A percentile compares a stretch with the other conserved stretches of the same genome.
Conservation (phyloP, 1,140 invertebrate species). For the Camponotus pennsylvanicus region DNA sequence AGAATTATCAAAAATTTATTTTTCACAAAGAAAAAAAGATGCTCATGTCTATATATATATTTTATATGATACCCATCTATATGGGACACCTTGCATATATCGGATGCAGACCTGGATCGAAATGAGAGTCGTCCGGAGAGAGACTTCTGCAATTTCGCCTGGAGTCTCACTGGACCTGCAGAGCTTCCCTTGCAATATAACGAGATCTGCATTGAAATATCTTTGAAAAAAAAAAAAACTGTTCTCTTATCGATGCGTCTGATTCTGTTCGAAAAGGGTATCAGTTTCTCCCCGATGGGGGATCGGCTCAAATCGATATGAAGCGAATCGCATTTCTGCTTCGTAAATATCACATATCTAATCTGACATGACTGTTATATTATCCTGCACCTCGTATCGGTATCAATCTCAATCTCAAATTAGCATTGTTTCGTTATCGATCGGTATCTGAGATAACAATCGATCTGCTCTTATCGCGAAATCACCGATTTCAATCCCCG, state of each 20-base stretch:
- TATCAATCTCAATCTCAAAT: background rate
- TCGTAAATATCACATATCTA: constrained; percentile 18
- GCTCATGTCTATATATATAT: constrained; percentile 1
- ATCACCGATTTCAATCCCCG: background rate
- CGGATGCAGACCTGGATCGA: background rate
- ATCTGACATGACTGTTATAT: no score
- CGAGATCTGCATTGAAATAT: background rate
- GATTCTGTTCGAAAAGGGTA: background rate
- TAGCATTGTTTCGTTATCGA: background rate
- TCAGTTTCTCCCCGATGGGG: background rate
- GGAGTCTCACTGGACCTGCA: constrained; percentile 4
- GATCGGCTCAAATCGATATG: background rate
- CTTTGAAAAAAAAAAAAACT: background rate
- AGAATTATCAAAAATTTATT: no score
- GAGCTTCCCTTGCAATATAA: background rate
- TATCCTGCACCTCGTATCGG: background rate
- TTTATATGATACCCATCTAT: background rate
- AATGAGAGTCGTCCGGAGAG: background rate
- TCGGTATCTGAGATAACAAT: background rate
- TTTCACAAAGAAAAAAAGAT: no score
- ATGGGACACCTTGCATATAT: background rate
- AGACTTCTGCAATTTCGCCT: constrained; percentile 22
- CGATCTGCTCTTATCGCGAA: background rate
- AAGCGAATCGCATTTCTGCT: background rate
- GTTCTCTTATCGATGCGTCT: background rate